Evolutionary conservation across 1,140 invertebrate species (phyloP), one percentile per base, ranked within the genome.

Genomic region (Stratiolaelaps scimitus): DNA sequence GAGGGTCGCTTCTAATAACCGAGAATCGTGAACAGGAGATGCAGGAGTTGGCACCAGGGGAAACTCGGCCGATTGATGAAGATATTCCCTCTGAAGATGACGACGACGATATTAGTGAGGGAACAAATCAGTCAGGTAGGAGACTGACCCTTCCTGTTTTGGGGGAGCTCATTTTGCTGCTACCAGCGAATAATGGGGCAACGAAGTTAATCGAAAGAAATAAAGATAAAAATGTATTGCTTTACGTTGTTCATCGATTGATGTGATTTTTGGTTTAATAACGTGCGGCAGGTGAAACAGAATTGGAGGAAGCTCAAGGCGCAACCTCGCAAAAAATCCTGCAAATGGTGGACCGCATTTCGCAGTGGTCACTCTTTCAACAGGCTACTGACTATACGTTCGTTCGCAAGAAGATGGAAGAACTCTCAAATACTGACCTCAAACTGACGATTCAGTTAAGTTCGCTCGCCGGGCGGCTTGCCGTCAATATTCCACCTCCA

Each of bases 401-500:
- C 67, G 75, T 83, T 23, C 79, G 79, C 56, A 75, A 72, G 65
- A 73, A 75, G 13, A 77, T 81, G 69, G 73, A 75, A 71, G 73
- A 74, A 48, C 86, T 98, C 17, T 94, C 89, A 0, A 92, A 93
- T 71, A 96, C 90, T 0, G 87, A 89, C 67, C 83, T 98, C 17
- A 83, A 87, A 48, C 78, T 98, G 64, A 86, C 85, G 69, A 87
- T 98, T 5, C 89, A 92, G 74, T 76, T 97, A 7, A 85, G 86
- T 64, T 83, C 82, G 26, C 75, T 96, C 67, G 83, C 84, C 69
- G 92, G 92, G 0, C 47, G 66, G 40, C 77, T 94, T 46, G 85
- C 87, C 1, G 68, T 97, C n/a, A 98, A 98, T 76, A 82, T 98
- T 71, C 92, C 93, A 34, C 87, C 90, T 28, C 88, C 92, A 45